phyloP scores from a whole-genome alignment of 2,797 vertebrate genomes.

The Artibeus jamaicensis region DNA sequence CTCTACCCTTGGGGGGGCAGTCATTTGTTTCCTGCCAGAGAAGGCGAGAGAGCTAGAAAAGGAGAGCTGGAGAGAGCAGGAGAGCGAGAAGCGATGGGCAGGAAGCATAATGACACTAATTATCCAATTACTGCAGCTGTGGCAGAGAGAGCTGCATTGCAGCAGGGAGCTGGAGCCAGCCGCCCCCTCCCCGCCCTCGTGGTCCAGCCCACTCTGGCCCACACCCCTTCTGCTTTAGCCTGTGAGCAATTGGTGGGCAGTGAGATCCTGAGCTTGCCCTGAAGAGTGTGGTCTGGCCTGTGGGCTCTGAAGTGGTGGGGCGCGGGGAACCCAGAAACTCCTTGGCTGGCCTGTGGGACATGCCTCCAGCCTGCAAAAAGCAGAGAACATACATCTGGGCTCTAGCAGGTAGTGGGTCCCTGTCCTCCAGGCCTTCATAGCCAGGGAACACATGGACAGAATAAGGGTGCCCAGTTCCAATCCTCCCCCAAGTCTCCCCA shows the following conservation, averaged over 20 bases:
- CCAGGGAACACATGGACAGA: background rate
- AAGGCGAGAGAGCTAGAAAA: slow-evolving; percentile 19
- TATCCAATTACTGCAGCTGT: slow-evolving; percentile 63
- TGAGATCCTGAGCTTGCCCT: background rate
- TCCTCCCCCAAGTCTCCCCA: background rate
- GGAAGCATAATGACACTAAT: slow-evolving; percentile 68
- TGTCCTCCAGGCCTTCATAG: background rate
- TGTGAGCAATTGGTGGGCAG: background rate
- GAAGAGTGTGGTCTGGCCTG: background rate
- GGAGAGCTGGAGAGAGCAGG: slow-evolving; percentile 19
- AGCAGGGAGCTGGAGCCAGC: slow-evolving; percentile 33
- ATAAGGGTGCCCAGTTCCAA: background rate
- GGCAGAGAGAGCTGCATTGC: slow-evolving; percentile 55
- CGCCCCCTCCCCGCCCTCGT: background rate
- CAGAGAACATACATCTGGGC: background rate
- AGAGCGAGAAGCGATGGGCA: slow-evolving; percentile 42
- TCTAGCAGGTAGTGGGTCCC: background rate
- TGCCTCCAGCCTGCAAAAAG: background rate
- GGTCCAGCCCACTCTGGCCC: background rate
- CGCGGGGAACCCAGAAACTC: background rate
- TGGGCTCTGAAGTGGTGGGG: background rate
- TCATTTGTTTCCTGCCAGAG: slow-evolving; percentile 50
- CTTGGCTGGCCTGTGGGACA: background rate
- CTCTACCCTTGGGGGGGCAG: background rate
- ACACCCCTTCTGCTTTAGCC: background rate